Evolutionary conservation across 2,797 vertebrate species (phyloP), one percentile per base, ranked within the genome.

Genomic region (Choloepus didactylus): DNA sequence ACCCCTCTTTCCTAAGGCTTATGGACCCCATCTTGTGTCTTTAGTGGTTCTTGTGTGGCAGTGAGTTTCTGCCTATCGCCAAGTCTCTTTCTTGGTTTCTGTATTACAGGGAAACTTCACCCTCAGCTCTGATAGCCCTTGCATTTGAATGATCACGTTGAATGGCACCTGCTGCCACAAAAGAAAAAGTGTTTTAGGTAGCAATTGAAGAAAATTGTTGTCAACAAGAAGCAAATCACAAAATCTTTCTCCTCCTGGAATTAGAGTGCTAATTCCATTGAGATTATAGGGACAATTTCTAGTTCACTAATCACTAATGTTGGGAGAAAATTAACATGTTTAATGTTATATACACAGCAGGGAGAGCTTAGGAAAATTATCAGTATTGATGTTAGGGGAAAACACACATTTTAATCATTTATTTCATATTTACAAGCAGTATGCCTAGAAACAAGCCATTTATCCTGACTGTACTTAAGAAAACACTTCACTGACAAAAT

Each of bases 161-260:
- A 76, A 82, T 59, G 81, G 4, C 75, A 82, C 15, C 25, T 69
- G 12, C 8, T 89, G 46, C 62, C 69, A 76, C 44, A 93, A 41
- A 5, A 54, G 51, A 82, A 54, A 69, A 94, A 70, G 76, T 27
- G 3, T 66, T 38, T 41, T 69, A 51, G 16, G 12, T 91, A 18
- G 59, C 67, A 87, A 93, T 5, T 93, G 76, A 38, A 72, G 56
- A 67, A 64, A 72, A 87, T 31, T 73, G 38, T 56, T 82, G n/a
- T 56, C 82, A n/a, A 70, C n/a, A 59, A 21, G 35, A 83, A 95
- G 27, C 38, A 95, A 76, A 72, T 79, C 38, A 77, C 8, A 70
- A 73, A 87, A 60, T 27, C 23, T 67, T 73, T 66, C 85, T 93
- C 31, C 3, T 35, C 35, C 35, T 35, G 35, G 35, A 35, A 35